Percentiles rank a stretch among this genome's conserved stretches.
Evolutionary conservation across 2,113 vertebrate genomes (phyloP).

Genomic region (Nannospalax galili): DNA sequence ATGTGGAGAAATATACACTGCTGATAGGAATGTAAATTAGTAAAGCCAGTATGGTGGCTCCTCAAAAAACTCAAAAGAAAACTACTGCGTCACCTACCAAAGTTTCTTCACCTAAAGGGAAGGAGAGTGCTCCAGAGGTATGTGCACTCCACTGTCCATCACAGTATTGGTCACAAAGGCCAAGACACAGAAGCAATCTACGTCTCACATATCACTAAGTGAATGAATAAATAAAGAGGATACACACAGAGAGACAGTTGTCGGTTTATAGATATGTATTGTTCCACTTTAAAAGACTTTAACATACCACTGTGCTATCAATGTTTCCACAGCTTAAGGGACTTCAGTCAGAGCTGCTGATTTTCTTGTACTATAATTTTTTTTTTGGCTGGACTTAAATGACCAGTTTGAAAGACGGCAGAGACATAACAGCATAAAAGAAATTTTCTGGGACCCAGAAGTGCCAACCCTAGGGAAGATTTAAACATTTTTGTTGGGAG

Average conservation of each 20-base stretch:
- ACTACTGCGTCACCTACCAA: not conserved
- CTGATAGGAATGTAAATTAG: not conserved
- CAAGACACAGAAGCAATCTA: not conserved
- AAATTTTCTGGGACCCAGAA: not conserved
- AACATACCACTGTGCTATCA: not conserved
- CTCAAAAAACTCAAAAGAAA: not conserved
- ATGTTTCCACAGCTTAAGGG: not conserved
- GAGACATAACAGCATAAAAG: not conserved
- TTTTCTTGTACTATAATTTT: conserved; percentile 2
- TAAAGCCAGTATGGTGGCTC: not conserved
- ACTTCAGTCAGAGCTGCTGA: not conserved
- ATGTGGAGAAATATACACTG: not conserved
- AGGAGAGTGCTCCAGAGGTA: no score
- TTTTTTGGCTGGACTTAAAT: conserved; percentile 27
- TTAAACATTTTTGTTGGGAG: not conserved
- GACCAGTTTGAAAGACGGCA: not conserved
- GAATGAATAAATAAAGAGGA: not conserved
- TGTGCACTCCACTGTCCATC: not conserved
- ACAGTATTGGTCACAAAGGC: not conserved
- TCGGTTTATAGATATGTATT: not conserved
- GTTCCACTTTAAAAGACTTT: not conserved
- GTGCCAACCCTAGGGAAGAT: not conserved
- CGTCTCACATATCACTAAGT: no score
- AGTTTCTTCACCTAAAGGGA: not conserved
- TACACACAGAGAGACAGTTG: not conserved